Evolutionary conservation across 2,797 vertebrate species (phyloP), one percentile per base, ranked within the genome.

Genomic region (Anguilla pacifica): DNA sequence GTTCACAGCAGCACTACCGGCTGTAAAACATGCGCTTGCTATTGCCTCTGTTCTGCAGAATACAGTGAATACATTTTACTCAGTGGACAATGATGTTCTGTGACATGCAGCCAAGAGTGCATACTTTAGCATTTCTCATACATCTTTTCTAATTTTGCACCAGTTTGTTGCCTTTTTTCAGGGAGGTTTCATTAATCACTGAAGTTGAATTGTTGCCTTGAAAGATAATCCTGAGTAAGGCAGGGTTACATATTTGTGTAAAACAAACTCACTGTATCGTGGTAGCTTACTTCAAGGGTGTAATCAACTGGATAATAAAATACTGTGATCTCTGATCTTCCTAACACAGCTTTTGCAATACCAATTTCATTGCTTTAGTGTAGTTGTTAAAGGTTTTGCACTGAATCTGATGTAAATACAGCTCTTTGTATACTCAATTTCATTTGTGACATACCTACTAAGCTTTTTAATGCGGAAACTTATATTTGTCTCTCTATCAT

Each of bases 401-500:
- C 39, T 81, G 77, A 19, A 46, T 55, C 28, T 84, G 51, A 31
- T 83, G 11, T 28, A 53, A 11, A 31, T 2, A 31, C 49, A 28
- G 22, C 9, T 43, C 3, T 49, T 83, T 83, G 22, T 43, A 57
- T 51, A 83, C 46, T 7, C 46, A 25, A 3, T 55, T 31, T 55
- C 55, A n/a, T 6, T 49, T 46, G 46, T 53, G n/a, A 13, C 43
- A 6, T 83, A 17, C 31, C 28, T 19, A 25, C 9, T 15, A 55
- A 19, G 31, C 11, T 39, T 22, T 6, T 84, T 61, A 31, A 35
- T 17, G 31, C 0, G 31, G 6, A n/a, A 6, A 57, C 6, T 57
- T 77, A 43, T 79, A 90, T 86, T 83, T 28, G 25, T 84, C 83
- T 46, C n/a, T 87, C 86, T 72, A 86, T 83, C 83, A 87, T 88